Evolutionary conservation across 2,113 vertebrate genomes (phyloP).

Genomic region (Empidonax traillii): DNA sequence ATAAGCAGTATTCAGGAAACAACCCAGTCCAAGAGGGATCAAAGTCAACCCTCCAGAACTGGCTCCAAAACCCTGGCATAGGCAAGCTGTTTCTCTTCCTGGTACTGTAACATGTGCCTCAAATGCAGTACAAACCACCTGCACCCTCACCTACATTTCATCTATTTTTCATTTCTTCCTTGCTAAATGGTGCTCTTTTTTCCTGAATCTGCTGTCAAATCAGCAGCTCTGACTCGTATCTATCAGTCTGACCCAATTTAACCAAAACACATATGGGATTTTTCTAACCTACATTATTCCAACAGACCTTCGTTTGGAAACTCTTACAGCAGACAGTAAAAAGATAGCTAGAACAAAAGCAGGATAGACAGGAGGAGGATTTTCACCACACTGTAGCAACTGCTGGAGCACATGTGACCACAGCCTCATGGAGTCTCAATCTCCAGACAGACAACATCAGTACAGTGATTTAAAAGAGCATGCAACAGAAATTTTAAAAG

Average conservation of each 20-base stretch:
- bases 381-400: not conserved
- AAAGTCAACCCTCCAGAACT: not conserved
- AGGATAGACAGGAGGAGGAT: not conserved
- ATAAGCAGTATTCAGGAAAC: not conserved
- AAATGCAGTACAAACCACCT: not conserved
- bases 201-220: not conserved
- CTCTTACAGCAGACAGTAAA: not conserved
- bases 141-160: not conserved
- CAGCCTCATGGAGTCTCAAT: not conserved
- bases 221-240: not conserved
- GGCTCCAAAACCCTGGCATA: not conserved
- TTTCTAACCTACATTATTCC: not conserved
- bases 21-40: not conserved
- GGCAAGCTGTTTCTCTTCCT: not conserved
- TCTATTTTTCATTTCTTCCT: not conserved
- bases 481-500: not conserved
- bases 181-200: not conserved
- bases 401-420: not conserved
- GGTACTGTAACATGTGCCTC: not conserved
- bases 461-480: not conserved
- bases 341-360: not conserved
- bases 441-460: not conserved
- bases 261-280: not conserved
- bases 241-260: not conserved
- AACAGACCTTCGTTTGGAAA: not conserved